phyloP scores from a whole-genome alignment of 2,113 vertebrate species.

The Vanacampus margaritifer region DNA sequence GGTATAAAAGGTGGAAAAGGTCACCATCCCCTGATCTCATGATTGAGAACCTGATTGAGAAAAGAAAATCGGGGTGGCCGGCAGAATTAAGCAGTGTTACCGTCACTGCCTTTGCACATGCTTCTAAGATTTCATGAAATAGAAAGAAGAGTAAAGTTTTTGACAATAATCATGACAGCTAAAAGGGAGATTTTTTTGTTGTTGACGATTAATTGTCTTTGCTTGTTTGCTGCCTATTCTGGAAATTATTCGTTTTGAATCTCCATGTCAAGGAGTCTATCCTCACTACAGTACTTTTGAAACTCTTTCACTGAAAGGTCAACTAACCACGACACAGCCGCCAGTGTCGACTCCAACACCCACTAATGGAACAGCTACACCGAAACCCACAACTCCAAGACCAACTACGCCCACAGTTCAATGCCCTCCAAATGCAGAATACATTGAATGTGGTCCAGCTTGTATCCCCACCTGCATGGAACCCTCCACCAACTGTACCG shows the following conservation, averaged over 20 bases:
- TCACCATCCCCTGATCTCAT: no score
- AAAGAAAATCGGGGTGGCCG: no score
- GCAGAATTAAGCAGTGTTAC: no score
- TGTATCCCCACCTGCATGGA: constrained; percentile 67
- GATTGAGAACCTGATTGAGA: no score
- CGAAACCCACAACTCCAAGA: constrained; percentile 4
- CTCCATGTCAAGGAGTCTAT: not conserved
- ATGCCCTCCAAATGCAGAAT: constrained; percentile 67
- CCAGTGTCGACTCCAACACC: not conserved
- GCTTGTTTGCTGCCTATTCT: not conserved
- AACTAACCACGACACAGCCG: constrained; percentile 34
- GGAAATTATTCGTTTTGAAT: not conserved
- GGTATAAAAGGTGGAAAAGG: no score
- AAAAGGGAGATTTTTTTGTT: not conserved
- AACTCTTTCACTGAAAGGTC: constrained; percentile 20
- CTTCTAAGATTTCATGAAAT: no score
- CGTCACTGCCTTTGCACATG: no score
- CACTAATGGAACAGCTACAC: constrained; percentile 10
- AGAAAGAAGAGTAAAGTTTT: not conserved
- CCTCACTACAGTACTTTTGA: not conserved
- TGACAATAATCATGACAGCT: not conserved
- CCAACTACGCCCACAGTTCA: constrained; percentile 39
- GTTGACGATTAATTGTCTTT: not conserved
- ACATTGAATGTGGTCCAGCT: constrained; percentile 65
- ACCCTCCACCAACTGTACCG: constrained; percentile 69